phyloP scores from a whole-genome alignment of 2,888 invertebrate species.

The Calameuta pallipes region DNA sequence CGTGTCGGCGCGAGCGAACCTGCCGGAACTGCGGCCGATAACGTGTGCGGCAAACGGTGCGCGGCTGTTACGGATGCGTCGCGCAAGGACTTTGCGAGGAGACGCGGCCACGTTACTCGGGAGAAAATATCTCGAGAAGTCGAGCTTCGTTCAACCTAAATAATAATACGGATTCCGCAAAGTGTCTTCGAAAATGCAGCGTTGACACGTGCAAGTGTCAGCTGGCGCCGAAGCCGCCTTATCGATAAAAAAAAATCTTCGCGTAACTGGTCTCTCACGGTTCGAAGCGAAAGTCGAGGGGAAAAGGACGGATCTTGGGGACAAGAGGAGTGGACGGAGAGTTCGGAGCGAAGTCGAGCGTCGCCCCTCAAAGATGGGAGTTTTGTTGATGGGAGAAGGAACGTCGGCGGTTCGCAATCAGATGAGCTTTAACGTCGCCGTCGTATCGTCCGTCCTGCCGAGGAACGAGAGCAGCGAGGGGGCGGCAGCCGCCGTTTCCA shows the following conservation, averaged over 20 bases:
- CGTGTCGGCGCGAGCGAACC: neutral
- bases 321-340: neutral
- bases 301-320: neutral
- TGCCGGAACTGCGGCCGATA: neutral
- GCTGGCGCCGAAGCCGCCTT: too few relatives aligned
- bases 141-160: neutral
- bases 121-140: neutral
- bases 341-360: conserved; percentile 1
- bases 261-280: neutral
- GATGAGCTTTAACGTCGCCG: conserved; percentile 40
- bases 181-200: neutral
- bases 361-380: conserved; percentile 56
- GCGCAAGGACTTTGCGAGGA: neutral
- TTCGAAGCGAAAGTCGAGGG: neutral
- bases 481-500: conserved; percentile 30
- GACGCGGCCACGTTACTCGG: neutral
- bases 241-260: too few relatives aligned
- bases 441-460: neutral
- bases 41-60: neutral
- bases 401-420: conserved; percentile 43
- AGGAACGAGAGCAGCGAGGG: conserved; percentile 20
- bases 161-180: neutral
- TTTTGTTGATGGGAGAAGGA: conserved; percentile 59
- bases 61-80: neutral
- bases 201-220: neutral